A percentile compares a stretch with the other conserved stretches of the same genome.
Evolutionary conservation across 2,888 invertebrate species (phyloP).

Genomic region (Amphipyra tragopoginis): DNA sequence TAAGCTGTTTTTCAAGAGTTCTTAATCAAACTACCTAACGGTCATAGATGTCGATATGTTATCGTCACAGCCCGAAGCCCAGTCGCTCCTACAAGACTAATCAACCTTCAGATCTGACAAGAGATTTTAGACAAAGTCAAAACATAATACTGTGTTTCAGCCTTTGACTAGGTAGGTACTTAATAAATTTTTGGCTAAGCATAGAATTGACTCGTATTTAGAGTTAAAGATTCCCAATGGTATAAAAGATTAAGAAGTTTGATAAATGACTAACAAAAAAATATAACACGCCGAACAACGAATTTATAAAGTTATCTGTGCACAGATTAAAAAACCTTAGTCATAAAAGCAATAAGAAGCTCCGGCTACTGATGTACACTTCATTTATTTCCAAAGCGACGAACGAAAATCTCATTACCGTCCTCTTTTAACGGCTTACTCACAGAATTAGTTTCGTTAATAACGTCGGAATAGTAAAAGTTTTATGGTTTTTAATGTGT

Average conservation of each 20-base stretch:
- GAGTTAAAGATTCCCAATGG: no score
- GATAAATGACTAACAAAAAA: conserved; percentile 10
- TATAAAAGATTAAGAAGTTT: conserved; percentile 20
- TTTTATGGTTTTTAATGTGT: conserved; percentile 68
- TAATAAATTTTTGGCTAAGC: no score
- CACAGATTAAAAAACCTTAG: conserved; percentile 34
- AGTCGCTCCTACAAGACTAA: no score
- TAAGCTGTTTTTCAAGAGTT: no score
- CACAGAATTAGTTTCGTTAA: conserved; percentile 76
- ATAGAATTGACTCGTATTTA: no score
- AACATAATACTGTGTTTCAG: no score
- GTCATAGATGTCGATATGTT: no score
- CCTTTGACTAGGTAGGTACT: no score
- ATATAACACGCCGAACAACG: conserved; percentile 19
- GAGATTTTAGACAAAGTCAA: no score
- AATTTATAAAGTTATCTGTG: conserved; percentile 43
- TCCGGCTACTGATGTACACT: conserved; percentile 47
- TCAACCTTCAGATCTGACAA: no score
- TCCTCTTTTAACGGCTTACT: conserved; percentile 77
- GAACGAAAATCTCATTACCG: conserved; percentile 74
- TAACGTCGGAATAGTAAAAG: conserved; percentile 72
- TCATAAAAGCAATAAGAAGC: conserved; percentile 40
- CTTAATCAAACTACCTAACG: no score
- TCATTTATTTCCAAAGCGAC: conserved; percentile 42
- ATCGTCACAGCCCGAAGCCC: no score